Evolutionary conservation across 2,888 invertebrate genomes (phyloP).

Genomic region (Camponotus fellah): DNA sequence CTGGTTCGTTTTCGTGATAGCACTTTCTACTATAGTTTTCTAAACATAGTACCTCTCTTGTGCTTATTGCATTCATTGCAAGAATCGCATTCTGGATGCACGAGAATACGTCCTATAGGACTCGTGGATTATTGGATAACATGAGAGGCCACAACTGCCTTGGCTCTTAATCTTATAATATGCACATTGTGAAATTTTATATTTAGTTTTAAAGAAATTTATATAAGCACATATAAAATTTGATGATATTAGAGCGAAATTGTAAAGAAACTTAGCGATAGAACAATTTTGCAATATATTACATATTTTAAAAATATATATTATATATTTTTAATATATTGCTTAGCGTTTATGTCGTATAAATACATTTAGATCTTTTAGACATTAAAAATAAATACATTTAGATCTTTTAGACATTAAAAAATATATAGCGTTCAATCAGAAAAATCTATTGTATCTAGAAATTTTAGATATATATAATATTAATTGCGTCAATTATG

Average conservation of each 20-base stretch:
- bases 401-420: neutral
- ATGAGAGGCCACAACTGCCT: constrained; percentile 22
- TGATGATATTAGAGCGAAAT: neutral
- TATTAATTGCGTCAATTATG: neutral
- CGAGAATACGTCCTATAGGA: constrained; percentile 40
- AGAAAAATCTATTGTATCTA: neutral
- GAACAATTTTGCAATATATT: neutral
- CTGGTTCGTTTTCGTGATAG: constrained; percentile 25
- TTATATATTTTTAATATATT: neutral
- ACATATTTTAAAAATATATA: neutral
- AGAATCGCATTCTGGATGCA: constrained; percentile 36
- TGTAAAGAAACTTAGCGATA: neutral
- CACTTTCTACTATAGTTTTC: constrained; percentile 19
- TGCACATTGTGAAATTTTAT: neutral
- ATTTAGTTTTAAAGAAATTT: neutral
- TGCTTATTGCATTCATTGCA: constrained; percentile 45
- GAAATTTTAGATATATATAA: neutral
- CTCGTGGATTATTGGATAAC: constrained; percentile 34
- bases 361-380: neutral
- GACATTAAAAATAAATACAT: neutral
- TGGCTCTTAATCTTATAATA: constrained; percentile 24
- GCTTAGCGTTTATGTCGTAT: neutral
- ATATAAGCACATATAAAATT: neutral
- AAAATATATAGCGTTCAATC: neutral
- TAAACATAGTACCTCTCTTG: constrained; percentile 32